phyloP scores from a whole-genome alignment of 2,113 vertebrate genomes.

The Thalassoma bifasciatum region DNA sequence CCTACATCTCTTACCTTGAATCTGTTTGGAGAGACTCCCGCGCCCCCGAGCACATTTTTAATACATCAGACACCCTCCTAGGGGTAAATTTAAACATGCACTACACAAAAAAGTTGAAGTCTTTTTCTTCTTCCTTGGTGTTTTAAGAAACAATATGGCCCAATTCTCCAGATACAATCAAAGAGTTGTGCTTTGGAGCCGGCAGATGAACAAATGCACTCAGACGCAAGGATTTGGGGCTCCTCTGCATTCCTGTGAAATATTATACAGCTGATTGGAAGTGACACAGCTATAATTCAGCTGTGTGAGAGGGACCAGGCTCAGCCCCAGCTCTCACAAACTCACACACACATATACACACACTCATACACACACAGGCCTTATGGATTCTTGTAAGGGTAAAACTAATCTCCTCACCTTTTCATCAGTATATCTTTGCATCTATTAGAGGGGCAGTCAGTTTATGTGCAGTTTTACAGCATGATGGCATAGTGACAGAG shows the following conservation, averaged over 20 bases:
- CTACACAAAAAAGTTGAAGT: constrained; percentile 6
- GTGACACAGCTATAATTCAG: constrained; percentile 80
- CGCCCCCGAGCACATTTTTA: constrained; percentile 38
- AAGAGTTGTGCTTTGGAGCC: constrained; percentile 55
- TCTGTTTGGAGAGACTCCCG: neutral
- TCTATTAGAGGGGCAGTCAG: constrained; percentile 15
- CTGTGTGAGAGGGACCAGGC: constrained; percentile 48
- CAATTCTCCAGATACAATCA: constrained; percentile 59
- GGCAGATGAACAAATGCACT: constrained; percentile 56
- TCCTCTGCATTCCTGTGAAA: constrained; percentile 70
- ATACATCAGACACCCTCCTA: constrained; percentile 26
- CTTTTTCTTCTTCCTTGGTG: constrained; percentile 28
- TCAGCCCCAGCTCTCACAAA: neutral
- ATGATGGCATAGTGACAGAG: constrained; percentile 13
- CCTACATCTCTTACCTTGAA: neutral
- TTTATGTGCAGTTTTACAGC: constrained; percentile 20
- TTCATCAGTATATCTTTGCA: constrained; percentile 36
- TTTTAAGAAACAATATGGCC: constrained; percentile 42
- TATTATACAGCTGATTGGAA: constrained; percentile 75
- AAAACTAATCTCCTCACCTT: constrained; percentile 38
- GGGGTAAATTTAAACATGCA: constrained; percentile 21
- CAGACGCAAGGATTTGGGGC: constrained; percentile 58
- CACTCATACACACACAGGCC: constrained; percentile 23
- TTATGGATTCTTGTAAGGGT: constrained; percentile 22
- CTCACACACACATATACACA: constrained; percentile 13